Percentiles rank a stretch among this genome's conserved stretches.
Evolutionary conservation across 1,140 invertebrate genomes (phyloP).

Genomic region (Drosophila mayri): DNA sequence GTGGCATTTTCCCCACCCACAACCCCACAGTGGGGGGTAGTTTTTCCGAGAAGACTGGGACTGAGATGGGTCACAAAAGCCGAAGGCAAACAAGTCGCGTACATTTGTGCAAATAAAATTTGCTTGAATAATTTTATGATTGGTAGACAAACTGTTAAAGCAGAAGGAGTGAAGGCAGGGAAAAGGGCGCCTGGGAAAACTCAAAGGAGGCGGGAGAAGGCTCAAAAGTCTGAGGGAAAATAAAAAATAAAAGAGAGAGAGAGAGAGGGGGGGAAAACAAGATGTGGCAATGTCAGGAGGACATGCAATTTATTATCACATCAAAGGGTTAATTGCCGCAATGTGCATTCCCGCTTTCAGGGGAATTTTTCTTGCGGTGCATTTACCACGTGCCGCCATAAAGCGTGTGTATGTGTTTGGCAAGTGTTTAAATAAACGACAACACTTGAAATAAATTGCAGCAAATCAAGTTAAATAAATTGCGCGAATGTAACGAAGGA

Average conservation of each 20-base stretch:
- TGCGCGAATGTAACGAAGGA: slow-evolving; percentile 67
- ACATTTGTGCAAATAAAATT: slow-evolving; percentile 68
- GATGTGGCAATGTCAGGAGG: slow-evolving; percentile 8
- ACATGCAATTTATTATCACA: slow-evolving; percentile 48
- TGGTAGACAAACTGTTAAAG: slow-evolving; percentile 55
- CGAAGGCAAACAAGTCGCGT: slow-evolving; percentile 59
- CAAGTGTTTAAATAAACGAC: slow-evolving; percentile 81
- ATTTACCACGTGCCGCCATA: slow-evolving; percentile 52
- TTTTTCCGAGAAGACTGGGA: not conserved
- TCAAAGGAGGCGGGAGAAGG: not conserved
- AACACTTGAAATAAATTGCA: slow-evolving; percentile 81
- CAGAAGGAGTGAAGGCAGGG: not conserved
- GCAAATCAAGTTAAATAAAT: slow-evolving; percentile 83
- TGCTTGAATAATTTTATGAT: slow-evolving; percentile 68
- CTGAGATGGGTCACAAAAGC: slow-evolving; percentile 43
- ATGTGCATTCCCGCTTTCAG: slow-evolving; percentile 35
- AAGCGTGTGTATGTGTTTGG: slow-evolving; percentile 13
- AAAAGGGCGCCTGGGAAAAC: not conserved
- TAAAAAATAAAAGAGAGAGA: too few relatives aligned
- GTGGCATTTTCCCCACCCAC: not conserved
- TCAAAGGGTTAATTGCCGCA: slow-evolving; percentile 63
- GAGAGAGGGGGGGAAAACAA: not conserved
- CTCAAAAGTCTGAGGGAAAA: not conserved
- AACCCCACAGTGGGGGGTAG: not conserved
- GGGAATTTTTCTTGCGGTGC: slow-evolving; percentile 69